These are phyloP conservation scores for Chrysolophus pictus DNA, from an alignment of 2,797 vertebrate species.

Conservation along the genomic window DNA sequence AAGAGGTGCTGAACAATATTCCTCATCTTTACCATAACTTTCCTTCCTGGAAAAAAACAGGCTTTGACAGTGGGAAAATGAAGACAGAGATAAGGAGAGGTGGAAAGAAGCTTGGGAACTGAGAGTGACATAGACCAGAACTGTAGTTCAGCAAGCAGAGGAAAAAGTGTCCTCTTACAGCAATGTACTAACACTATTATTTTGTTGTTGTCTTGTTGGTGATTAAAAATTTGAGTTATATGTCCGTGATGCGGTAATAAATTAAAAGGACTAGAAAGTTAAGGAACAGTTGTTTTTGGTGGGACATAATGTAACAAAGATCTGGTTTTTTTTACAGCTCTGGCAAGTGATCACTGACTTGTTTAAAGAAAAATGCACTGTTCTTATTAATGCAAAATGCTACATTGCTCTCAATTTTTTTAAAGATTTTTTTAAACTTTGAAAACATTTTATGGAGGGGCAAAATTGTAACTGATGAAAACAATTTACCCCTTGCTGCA, in stretches of 20 bases:
- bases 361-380: neutral
- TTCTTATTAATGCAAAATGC: neutral
- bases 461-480: neutral
- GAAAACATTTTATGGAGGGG: neutral
- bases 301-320: neutral
- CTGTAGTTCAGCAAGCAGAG: constrained; percentile 60
- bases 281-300: constrained; percentile 58
- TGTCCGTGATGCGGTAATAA: neutral
- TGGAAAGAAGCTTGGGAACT: constrained; percentile 86
- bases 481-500: neutral
- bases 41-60: constrained; percentile 79
- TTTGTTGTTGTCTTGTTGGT: constrained; percentile 53
- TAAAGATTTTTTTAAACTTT: neutral
- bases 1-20: constrained; percentile 75
- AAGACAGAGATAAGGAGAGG: constrained; percentile 82
- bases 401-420: neutral
- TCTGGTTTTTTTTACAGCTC: neutral
- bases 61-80: constrained; percentile 74
- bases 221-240: constrained; percentile 56
- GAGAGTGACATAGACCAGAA: constrained; percentile 85
- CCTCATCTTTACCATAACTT: constrained; percentile 66
- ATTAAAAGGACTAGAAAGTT: constrained; percentile 38
- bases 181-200: constrained; percentile 58
- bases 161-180: constrained; percentile 61
- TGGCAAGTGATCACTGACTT: neutral